A percentile compares a stretch with the other conserved stretches of the same genome.
Evolutionary conservation across 1,140 invertebrate genomes (phyloP).

Genomic region (Yoshiicerus persimilis): DNA sequence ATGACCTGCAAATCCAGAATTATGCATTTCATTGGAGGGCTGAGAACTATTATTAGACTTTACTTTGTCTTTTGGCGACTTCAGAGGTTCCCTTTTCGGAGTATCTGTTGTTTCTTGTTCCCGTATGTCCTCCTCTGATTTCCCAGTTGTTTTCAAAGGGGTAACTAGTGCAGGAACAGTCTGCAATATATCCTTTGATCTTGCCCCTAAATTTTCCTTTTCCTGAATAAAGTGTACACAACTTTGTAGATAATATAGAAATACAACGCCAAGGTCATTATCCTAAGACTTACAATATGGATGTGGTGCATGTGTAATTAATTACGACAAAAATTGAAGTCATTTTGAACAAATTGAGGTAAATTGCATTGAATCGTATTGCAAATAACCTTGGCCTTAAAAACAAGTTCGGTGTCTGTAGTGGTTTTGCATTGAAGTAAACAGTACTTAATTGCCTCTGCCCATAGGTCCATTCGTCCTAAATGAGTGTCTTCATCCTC

Average conservation of each 20-base stretch:
- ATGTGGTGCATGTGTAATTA: neutral
- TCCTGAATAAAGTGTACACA: neutral
- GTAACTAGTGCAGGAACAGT: neutral
- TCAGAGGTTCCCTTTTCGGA: neutral
- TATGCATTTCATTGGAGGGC: too few relatives aligned
- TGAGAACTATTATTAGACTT: too few relatives aligned
- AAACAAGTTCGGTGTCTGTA: neutral
- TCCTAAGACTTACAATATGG: neutral
- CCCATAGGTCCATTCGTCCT: conserved; percentile 17
- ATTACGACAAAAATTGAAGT: neutral
- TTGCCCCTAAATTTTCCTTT: conserved; percentile 18
- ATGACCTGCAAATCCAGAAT: too few relatives aligned
- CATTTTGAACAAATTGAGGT: neutral
- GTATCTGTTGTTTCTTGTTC: neutral
- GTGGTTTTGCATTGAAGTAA: neutral
- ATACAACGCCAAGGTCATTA: neutral
- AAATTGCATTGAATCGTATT: neutral
- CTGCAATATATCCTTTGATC: conserved; percentile 32
- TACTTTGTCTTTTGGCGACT: neutral
- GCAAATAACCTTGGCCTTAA: neutral
- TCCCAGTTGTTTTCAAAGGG: neutral
- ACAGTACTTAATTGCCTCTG: conserved; percentile 26
- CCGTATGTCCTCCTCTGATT: neutral
- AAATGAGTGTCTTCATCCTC: neutral
- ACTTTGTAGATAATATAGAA: neutral